Conservation (phyloP, 2,888 invertebrate genomes). For the Pandemis heparana region DNA sequence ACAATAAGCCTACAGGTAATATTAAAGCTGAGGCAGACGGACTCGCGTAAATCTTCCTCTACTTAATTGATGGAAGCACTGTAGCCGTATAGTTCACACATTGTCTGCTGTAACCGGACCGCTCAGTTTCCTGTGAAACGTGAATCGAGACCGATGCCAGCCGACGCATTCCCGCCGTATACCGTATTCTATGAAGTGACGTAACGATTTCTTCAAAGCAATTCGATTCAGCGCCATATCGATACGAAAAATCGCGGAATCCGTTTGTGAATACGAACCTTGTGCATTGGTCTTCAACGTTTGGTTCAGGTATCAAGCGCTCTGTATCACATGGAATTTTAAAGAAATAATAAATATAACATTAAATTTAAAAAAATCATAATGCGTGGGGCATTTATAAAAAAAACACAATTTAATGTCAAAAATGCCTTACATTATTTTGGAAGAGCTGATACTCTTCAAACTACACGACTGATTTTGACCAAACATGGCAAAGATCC, state of each 20-base stretch:
- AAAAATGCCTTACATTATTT: no score
- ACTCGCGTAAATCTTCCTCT: neutral
- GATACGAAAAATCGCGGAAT: slow-evolving; percentile 41
- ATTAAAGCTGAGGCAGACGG: neutral
- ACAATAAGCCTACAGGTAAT: no score
- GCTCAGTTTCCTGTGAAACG: slow-evolving; percentile 66
- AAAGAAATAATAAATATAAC: no score
- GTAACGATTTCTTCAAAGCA: slow-evolving; percentile 75
- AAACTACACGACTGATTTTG: no score
- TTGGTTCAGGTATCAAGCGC: neutral
- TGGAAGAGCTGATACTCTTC: no score
- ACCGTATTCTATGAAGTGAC: slow-evolving; percentile 58
- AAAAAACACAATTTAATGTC: no score
- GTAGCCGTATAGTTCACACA: slow-evolving; percentile 50
- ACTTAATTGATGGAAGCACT: neutral
- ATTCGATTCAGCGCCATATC: slow-evolving; percentile 56
- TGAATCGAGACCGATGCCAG: slow-evolving; percentile 58
- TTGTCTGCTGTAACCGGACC: slow-evolving; percentile 68
- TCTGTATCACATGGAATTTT: no score
- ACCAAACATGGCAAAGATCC: no score
- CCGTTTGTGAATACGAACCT: slow-evolving; percentile 18
- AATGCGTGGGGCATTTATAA: neutral
- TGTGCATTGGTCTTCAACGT: slow-evolving; percentile 11
- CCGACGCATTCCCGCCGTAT: slow-evolving; percentile 51
- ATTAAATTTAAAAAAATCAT: no score